Evolutionary conservation across 2,888 invertebrate genomes (phyloP).

Genomic region (Amphipoea lucens): DNA sequence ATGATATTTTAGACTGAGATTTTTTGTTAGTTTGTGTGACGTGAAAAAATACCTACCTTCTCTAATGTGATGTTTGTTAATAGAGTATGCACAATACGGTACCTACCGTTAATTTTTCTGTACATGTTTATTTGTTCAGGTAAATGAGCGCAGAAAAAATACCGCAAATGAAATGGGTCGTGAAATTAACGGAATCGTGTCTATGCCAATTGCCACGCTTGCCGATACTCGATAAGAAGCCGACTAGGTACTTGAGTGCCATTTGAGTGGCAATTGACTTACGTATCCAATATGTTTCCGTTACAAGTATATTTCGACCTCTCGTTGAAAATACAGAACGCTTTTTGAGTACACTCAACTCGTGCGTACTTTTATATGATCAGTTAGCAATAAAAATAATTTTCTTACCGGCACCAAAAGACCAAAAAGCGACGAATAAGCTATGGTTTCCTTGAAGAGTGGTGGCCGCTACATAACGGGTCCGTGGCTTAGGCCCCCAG

Average conservation of each 20-base stretch:
- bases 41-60: background rate
- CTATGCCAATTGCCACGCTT: slow-evolving; percentile 21
- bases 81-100: background rate
- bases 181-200: slow-evolving; percentile 30
- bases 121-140: background rate
- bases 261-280: slow-evolving; percentile 40
- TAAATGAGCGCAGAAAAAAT: background rate
- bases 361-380: background rate
- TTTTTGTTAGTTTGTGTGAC: background rate
- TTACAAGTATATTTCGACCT: slow-evolving; percentile 35
- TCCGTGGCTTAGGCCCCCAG: too few species aligned
- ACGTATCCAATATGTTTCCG: slow-evolving; percentile 37
- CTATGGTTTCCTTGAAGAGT: background rate
- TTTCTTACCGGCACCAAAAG: too few species aligned
- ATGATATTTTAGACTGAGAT: background rate
- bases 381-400: background rate
- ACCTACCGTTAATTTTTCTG: background rate
- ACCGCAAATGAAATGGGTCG: slow-evolving; percentile 15
- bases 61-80: background rate
- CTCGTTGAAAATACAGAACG: slow-evolving; percentile 31
- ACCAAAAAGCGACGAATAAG: background rate
- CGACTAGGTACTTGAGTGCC: slow-evolving; percentile 20
- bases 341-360: slow-evolving; percentile 38
- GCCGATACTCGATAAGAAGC: background rate
- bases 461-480: background rate